phyloP scores from a whole-genome alignment of 2,797 vertebrate genomes.

The Atherinosoma microstoma region DNA sequence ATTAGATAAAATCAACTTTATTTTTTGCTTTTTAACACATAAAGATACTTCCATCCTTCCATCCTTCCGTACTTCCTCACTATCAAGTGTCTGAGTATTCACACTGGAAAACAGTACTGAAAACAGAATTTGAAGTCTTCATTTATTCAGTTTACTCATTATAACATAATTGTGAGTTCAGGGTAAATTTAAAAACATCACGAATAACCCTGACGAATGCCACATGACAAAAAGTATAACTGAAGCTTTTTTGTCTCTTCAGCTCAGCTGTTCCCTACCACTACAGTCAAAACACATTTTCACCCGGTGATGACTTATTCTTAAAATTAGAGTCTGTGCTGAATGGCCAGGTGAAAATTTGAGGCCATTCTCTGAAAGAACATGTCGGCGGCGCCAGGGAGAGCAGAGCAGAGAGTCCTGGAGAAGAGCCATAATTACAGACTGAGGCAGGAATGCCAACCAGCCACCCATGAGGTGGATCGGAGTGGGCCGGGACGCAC shows the following conservation, averaged over 20 bases:
- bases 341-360: slow-evolving; percentile 57
- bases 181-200: background rate
- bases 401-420: slow-evolving; percentile 58
- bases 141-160: slow-evolving; percentile 5
- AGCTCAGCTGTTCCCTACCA: background rate
- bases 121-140: background rate
- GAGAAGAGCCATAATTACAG: slow-evolving; percentile 80
- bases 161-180: slow-evolving; percentile 9
- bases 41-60: background rate
- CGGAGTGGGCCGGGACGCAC: slow-evolving; percentile 64
- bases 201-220: background rate
- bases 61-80: too few species aligned
- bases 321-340: slow-evolving; percentile 58
- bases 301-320: slow-evolving; percentile 40
- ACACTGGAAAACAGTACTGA: background rate
- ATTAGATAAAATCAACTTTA: too few species aligned
- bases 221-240: background rate
- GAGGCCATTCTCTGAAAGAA: slow-evolving; percentile 23
- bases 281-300: slow-evolving; percentile 33
- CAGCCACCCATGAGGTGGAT: slow-evolving; percentile 79
- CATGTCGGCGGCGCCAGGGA: slow-evolving; percentile 10
- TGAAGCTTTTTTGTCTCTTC: background rate
- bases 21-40: background rate
- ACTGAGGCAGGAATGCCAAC: slow-evolving; percentile 81
- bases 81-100: slow-evolving; percentile 1